Evolutionary conservation across 2,797 vertebrate species (phyloP).

Genomic region (Sebastolobus alascanus): DNA sequence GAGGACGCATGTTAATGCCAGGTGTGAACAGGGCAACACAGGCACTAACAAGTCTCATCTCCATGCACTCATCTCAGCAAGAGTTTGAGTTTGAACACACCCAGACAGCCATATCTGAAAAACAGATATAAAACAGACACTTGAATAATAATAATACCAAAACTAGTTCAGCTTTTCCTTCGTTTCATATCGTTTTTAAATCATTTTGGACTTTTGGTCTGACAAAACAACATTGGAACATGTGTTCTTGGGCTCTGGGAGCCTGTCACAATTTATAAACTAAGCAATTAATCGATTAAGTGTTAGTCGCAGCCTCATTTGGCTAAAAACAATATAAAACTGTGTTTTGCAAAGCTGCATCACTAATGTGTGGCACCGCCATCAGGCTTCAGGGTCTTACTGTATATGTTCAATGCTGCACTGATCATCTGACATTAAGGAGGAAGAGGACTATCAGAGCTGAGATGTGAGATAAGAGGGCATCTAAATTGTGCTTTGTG

Average conservation of each 20-base stretch:
- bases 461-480: no score
- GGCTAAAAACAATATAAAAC: background rate
- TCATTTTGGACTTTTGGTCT: background rate
- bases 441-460: background rate
- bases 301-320: background rate
- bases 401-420: background rate
- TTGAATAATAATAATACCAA: background rate
- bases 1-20: no score
- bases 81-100: background rate
- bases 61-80: background rate
- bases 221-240: background rate
- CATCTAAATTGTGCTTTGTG: no score
- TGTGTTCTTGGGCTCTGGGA: no score
- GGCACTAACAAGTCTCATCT: background rate
- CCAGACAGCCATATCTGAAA: background rate
- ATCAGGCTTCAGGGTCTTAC: background rate
- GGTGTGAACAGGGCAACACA: no score
- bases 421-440: background rate
- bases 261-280: background rate
- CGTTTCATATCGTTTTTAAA: background rate
- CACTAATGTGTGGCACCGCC: background rate
- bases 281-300: background rate
- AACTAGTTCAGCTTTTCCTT: background rate
- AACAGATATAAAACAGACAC: background rate
- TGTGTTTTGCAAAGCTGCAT: background rate